Evolutionary conservation across 2,888 invertebrate genomes (phyloP), one percentile per base, ranked within the genome.

Genomic region (Melinaea menophilus): DNA sequence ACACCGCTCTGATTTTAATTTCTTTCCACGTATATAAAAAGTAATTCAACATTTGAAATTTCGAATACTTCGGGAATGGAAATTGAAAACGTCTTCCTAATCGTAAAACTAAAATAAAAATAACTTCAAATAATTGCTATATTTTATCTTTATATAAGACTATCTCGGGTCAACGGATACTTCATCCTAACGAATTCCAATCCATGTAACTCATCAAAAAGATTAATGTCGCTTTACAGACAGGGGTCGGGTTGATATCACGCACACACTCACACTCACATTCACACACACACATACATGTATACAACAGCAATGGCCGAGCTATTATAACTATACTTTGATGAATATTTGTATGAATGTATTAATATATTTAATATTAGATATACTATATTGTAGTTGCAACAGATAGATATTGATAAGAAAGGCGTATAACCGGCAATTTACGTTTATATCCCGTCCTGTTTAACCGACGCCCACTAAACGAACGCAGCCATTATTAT

Each of bases 381-480:
- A 22, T 22, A 22, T 22, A 22, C 22, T 22, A 22, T 22, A 22
- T 22, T 22, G 22, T 22, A 22, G 22, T 22, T 22, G 22, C 1
- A 22, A 22, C 59, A 63, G 67, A 63, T 67, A 62, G 63, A 65
- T 64, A 60, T 61, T 65, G 66, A 67, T 70, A 70, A 65, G 63
- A 64, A 66, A 58, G 66, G 63, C 69, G 65, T 65, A 61, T 59
- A 68, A 61, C 65, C 66, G 59, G 65, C 62, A 67, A 68, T 67
- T 68, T 67, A 68, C 62, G 64, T 63, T 61, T 65, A 58, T 67
- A 66, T 68, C 59, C 41, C 62, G 59, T 67, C 60, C 63, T 59
- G 60, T 58, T 58, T 64, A 67, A 61, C 61, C 45, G 62, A 62
- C 70, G 70, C 70, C 70, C 67, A 68, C 70, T 61, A 62, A 56